Conservation (phyloP, 2,888 invertebrate species). For the Selenia dentaria region DNA sequence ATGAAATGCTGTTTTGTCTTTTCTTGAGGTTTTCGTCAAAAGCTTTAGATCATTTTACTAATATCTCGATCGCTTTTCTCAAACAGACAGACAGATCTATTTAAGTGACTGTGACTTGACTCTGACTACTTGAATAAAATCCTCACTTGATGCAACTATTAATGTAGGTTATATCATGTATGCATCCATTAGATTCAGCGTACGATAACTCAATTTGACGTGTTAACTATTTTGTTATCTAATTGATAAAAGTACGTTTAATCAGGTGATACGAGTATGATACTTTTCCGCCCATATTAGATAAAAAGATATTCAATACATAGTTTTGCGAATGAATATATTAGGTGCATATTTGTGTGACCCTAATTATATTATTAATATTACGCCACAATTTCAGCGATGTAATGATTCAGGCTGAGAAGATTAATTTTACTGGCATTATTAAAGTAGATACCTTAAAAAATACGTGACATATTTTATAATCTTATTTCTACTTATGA, state of each 20-base stretch:
- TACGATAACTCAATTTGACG: conserved; percentile 3
- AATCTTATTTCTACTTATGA: too few species aligned
- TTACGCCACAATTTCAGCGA: conserved; percentile 7
- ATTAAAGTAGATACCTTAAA: too few species aligned
- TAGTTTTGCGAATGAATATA: conserved; percentile 13
- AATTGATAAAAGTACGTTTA: conserved; percentile 3
- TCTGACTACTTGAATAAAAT: too few species aligned
- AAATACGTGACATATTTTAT: too few species aligned
- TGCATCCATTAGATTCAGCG: background rate
- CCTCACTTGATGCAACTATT: too few species aligned
- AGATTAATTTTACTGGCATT: background rate
- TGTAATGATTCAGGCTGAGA: background rate
- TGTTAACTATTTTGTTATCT: conserved; percentile 7
- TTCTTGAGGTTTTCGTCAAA: too few species aligned
- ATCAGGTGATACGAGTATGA: background rate
- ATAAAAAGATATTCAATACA: conserved; percentile 15
- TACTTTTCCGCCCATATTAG: background rate
- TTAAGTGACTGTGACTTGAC: too few species aligned
- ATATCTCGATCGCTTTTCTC: too few species aligned
- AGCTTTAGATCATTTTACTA: too few species aligned
- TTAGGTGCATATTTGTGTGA: conserved; percentile 16
- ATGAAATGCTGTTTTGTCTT: too few species aligned
- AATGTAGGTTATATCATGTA: too few species aligned
- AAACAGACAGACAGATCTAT: too few species aligned
- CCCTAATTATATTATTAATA: background rate